Conservation (phyloP, 2,888 invertebrate genomes). For the Coleophora flavipennella region DNA sequence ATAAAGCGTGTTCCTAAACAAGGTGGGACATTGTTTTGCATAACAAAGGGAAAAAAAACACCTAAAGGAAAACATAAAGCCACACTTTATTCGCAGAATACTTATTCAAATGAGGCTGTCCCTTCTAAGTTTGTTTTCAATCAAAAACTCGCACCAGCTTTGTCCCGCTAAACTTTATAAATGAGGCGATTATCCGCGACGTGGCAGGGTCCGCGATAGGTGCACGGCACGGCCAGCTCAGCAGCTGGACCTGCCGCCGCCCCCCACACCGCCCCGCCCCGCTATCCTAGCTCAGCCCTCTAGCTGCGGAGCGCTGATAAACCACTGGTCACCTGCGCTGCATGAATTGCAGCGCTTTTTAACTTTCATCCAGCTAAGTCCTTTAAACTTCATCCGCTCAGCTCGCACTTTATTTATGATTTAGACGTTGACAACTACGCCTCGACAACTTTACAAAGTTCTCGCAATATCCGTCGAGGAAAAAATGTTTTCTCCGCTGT, state of each 20-base stretch:
- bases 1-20: slow-evolving; percentile 73
- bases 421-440: slow-evolving; percentile 53
- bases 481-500: slow-evolving; percentile 22
- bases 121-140: slow-evolving; percentile 74
- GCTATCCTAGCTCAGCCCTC: slow-evolving; percentile 12
- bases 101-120: slow-evolving; percentile 73
- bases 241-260: too few species aligned
- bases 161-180: slow-evolving; percentile 72
- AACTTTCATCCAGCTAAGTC: slow-evolving; percentile 63
- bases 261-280: slow-evolving; percentile 5
- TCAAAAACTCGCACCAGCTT: slow-evolving; percentile 72
- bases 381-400: slow-evolving; percentile 62
- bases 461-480: slow-evolving; percentile 30
- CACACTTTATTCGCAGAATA: slow-evolving; percentile 73
- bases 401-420: slow-evolving; percentile 56
- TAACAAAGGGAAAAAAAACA: slow-evolving; percentile 72
- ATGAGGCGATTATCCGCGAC: slow-evolving; percentile 70
- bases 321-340: slow-evolving; percentile 68
- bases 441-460: slow-evolving; percentile 42
- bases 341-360: slow-evolving; percentile 70
- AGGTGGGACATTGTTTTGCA: slow-evolving; percentile 73
- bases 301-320: slow-evolving; percentile 60
- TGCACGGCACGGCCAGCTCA: too few species aligned
- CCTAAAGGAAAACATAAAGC: slow-evolving; percentile 73
- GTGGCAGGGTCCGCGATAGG: slow-evolving; percentile 49